Conservation (phyloP, 2,888 invertebrate species). For the Chironomus riparius region DNA sequence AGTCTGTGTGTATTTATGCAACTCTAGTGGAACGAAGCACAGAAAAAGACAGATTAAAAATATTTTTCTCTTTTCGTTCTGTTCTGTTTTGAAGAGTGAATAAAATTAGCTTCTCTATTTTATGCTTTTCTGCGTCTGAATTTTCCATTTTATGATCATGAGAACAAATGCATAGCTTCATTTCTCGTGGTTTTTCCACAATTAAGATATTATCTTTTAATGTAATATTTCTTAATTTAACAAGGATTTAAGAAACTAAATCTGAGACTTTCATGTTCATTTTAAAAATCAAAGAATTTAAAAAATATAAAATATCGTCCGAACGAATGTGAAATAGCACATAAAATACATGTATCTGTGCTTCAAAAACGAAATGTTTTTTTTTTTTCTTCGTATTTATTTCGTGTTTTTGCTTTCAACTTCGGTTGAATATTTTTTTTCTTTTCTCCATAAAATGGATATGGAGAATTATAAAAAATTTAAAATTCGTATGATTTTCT, state of each 20-base stretch:
- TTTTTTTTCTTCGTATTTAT: neutral
- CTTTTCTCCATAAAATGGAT: neutral
- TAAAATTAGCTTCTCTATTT: neutral
- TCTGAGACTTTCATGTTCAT: too few species aligned
- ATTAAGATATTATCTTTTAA: too few species aligned
- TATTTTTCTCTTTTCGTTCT: neutral
- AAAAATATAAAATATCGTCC: neutral
- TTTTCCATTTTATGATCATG: slow-evolving; percentile 9
- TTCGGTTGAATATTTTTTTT: neutral
- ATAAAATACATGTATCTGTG: slow-evolving; percentile 11
- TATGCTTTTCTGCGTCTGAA: neutral
- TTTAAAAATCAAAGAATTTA: neutral
- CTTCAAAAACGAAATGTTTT: slow-evolving; percentile 1
- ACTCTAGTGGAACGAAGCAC: slow-evolving; percentile 26
- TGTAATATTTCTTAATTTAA: too few species aligned
- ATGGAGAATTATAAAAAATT: neutral
- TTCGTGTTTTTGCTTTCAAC: slow-evolving; percentile 6
- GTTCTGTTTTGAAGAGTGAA: neutral
- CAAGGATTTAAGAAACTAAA: too few species aligned
- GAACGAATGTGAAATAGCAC: neutral
- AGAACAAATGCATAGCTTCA: neutral
- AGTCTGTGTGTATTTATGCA: slow-evolving; percentile 13
- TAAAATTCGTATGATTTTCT: neutral
- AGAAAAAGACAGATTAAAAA: slow-evolving; percentile 12
- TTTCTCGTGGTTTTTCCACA: too few species aligned